These are phyloP conservation scores for Zingel zingel DNA, from an alignment of 2,113 vertebrate genomes.

Conservation along the genomic window DNA sequence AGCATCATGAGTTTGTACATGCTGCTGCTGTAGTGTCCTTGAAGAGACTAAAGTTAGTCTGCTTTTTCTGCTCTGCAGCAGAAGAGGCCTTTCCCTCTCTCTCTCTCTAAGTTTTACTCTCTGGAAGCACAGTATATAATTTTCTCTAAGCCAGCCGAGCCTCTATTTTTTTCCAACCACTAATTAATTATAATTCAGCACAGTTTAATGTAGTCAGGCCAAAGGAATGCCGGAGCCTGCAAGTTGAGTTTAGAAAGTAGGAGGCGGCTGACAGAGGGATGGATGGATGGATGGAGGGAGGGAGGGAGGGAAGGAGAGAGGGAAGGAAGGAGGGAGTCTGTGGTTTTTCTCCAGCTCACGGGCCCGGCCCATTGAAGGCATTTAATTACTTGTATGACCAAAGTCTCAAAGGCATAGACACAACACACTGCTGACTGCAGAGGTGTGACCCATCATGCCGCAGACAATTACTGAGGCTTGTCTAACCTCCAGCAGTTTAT, in stretches of 20 bases:
- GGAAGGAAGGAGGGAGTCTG: slow-evolving; percentile 36
- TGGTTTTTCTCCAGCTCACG: slow-evolving; percentile 57
- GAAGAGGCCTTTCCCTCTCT: slow-evolving; percentile 68
- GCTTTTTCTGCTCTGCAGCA: slow-evolving; percentile 71
- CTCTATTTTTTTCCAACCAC: slow-evolving; percentile 87
- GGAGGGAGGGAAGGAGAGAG: not conserved
- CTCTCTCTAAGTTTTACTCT: slow-evolving; percentile 74
- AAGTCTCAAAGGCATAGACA: slow-evolving; percentile 36
- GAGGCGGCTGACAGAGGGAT: slow-evolving; percentile 47
- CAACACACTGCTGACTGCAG: slow-evolving; percentile 21
- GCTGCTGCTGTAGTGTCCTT: slow-evolving; percentile 13
- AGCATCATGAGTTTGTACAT: not conserved
- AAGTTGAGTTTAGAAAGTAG: slow-evolving; percentile 66
- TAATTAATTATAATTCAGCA: slow-evolving; percentile 84
- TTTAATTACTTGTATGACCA: slow-evolving; percentile 57
- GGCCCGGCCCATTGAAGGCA: slow-evolving; percentile 40
- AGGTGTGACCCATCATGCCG: slow-evolving; percentile 39
- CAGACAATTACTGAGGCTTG: slow-evolving; percentile 19
- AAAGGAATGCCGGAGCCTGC: slow-evolving; percentile 82
- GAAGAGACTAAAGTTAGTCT: slow-evolving; percentile 34
- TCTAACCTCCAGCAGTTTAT: slow-evolving; percentile 12
- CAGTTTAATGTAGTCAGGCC: slow-evolving; percentile 84
- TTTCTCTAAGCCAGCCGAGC: slow-evolving; percentile 81
- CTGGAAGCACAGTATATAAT: slow-evolving; percentile 84
- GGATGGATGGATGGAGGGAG: not conserved